A percentile compares a stretch with the other conserved stretches of the same genome.
Evolutionary conservation across 2,797 vertebrate genomes (phyloP).

Genomic region (Cynodonichthys magdalenae): DNA sequence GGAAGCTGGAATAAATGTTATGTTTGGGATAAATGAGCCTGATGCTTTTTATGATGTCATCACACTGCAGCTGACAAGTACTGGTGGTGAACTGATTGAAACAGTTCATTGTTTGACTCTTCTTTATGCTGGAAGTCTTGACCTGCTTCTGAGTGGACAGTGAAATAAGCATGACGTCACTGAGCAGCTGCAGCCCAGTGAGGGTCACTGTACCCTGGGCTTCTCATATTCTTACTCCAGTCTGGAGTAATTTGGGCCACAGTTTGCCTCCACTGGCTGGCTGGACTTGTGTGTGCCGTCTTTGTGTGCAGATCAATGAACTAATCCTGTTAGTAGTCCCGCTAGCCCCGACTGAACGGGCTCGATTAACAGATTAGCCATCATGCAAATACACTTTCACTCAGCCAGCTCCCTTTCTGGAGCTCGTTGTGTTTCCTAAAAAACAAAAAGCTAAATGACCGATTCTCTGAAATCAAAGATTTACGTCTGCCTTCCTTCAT

Average conservation of each 20-base stretch:
- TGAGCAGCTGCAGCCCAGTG: slow-evolving; percentile 11
- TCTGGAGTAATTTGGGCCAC: slow-evolving; percentile 29
- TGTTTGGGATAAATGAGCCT: too few species aligned
- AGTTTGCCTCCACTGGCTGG: slow-evolving; percentile 20
- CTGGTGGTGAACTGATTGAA: not conserved
- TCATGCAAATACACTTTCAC: slow-evolving; percentile 39
- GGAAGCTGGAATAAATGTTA: too few species aligned
- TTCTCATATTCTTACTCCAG: slow-evolving; percentile 26
- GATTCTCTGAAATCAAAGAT: not conserved
- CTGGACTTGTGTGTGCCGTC: slow-evolving; percentile 17
- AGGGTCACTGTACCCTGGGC: slow-evolving; percentile 20
- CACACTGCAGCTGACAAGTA: too few species aligned
- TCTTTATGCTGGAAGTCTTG: not conserved
- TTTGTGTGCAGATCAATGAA: slow-evolving; percentile 50
- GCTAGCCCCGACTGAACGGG: slow-evolving; percentile 61
- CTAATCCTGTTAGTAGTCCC: slow-evolving; percentile 69
- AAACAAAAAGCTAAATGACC: slow-evolving; percentile 2
- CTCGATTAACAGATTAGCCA: slow-evolving; percentile 73
- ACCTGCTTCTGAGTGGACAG: not conserved
- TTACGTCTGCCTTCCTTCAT: not conserved
- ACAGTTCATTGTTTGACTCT: not conserved
- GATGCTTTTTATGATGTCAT: too few species aligned
- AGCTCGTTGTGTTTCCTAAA: slow-evolving; percentile 1
- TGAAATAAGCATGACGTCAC: not conserved
- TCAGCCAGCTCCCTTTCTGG: not conserved